A percentile compares a stretch with the other conserved stretches of the same genome.
Conservation (phyloP, 1,140 invertebrate species). For the Drosophila cardini region DNA sequence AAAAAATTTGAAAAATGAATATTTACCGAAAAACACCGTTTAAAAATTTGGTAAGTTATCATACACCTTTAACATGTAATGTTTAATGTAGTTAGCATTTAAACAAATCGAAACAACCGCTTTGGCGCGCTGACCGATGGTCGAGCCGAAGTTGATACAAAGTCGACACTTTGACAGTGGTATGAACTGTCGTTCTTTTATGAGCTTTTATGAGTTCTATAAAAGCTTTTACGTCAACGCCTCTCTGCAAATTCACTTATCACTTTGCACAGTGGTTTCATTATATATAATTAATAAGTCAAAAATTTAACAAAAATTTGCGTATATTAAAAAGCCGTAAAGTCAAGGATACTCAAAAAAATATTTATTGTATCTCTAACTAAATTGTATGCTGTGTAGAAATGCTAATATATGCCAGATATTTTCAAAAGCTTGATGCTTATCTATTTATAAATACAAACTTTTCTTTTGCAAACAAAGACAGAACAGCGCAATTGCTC, state of each 20-base stretch:
- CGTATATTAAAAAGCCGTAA: background rate
- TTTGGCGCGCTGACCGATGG: slow-evolving; percentile 27
- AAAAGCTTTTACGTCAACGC: slow-evolving; percentile 50
- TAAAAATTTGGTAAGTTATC: too few species aligned
- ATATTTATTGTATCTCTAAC: too few species aligned
- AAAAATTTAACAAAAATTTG: background rate
- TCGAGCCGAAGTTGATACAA: slow-evolving; percentile 44
- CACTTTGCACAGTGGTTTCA: slow-evolving; percentile 17
- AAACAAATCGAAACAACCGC: background rate
- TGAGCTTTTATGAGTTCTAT: slow-evolving; percentile 37
- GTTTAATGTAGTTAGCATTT: background rate
- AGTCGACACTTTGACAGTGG: slow-evolving; percentile 41
- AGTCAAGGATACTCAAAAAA: too few species aligned
- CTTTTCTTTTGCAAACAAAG: too few species aligned
- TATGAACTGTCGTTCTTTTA: slow-evolving; percentile 45
- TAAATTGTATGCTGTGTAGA: too few species aligned
- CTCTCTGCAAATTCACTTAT: slow-evolving; percentile 49
- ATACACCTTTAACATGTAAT: too few species aligned
- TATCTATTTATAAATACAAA: too few species aligned
- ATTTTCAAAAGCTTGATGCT: too few species aligned
- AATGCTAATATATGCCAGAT: too few species aligned
- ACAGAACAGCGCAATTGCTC: too few species aligned
- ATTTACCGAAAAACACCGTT: too few species aligned
- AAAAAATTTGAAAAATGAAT: too few species aligned
- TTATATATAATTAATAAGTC: background rate